Conservation (phyloP, 2,113 vertebrate genomes). For the Paradoxurus hermaphroditus region DNA sequence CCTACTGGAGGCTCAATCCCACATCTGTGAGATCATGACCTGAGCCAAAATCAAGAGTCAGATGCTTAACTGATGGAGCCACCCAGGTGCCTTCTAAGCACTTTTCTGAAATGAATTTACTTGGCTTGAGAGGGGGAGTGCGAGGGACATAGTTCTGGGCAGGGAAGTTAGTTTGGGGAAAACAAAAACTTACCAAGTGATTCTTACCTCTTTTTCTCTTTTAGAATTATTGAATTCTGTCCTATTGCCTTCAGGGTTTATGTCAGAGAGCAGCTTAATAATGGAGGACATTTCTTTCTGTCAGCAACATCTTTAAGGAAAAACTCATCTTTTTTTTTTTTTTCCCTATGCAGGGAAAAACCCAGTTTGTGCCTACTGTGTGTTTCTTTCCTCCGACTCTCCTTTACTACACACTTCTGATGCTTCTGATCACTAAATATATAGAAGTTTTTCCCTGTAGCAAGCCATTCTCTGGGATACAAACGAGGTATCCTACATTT, state of each 20-base stretch:
- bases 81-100: neutral
- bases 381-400: neutral
- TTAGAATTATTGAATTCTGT: neutral
- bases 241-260: neutral
- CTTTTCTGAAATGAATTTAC: neutral
- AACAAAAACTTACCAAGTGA: neutral
- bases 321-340: neutral
- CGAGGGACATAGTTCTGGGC: neutral
- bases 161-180: neutral
- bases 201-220: neutral
- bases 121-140: fast-evolving
- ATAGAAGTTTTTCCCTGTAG: neutral
- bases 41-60: too few relatives aligned
- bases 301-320: neutral
- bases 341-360: neutral
- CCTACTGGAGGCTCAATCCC: too few relatives aligned
- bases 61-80: too few relatives aligned
- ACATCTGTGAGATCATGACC: too few relatives aligned
- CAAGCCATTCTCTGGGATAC: neutral
- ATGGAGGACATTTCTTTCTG: neutral
- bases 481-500: neutral
- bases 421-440: neutral
- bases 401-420: neutral
- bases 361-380: neutral
- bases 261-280: neutral